phyloP scores from a whole-genome alignment of 2,797 vertebrate species.

The Pseudochirops corinnae region DNA sequence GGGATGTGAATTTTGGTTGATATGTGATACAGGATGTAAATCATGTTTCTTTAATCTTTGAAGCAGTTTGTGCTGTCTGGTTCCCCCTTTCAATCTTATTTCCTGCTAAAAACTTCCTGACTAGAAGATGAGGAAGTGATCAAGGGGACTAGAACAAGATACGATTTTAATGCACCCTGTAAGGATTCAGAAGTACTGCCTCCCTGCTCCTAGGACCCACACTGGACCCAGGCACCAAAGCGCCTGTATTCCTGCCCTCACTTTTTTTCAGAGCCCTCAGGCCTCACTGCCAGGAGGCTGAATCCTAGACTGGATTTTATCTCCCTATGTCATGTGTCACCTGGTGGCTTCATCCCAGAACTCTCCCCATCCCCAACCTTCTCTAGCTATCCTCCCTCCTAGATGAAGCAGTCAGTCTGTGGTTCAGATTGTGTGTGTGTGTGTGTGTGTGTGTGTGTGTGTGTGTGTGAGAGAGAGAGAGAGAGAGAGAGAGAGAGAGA shows the following conservation, averaged over 20 bases:
- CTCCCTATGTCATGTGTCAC: neutral
- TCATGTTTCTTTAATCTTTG: neutral
- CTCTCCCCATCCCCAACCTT: neutral
- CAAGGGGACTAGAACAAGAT: neutral
- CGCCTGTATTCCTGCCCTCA: neutral
- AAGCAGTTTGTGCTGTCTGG: neutral
- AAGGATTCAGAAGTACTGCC: neutral
- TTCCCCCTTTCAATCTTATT: neutral
- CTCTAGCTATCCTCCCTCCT: neutral
- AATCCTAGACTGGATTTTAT: neutral
- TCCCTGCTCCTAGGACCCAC: neutral
- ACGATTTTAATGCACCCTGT: neutral
- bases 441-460: too few species aligned
- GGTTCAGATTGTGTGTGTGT: neutral
- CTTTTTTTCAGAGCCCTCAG: neutral
- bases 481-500: too few species aligned
- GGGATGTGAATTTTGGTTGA: neutral
- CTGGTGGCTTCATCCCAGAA: neutral
- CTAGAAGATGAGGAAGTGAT: neutral
- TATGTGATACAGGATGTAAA: neutral
- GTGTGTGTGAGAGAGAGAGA: too few species aligned
- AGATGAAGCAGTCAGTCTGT: neutral
- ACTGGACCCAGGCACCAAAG: neutral
- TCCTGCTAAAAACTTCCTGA: neutral
- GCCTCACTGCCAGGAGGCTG: neutral